Base-by-base conservation (phyloP, 1,140 invertebrate species). In the Drosophila tani region DNA sequence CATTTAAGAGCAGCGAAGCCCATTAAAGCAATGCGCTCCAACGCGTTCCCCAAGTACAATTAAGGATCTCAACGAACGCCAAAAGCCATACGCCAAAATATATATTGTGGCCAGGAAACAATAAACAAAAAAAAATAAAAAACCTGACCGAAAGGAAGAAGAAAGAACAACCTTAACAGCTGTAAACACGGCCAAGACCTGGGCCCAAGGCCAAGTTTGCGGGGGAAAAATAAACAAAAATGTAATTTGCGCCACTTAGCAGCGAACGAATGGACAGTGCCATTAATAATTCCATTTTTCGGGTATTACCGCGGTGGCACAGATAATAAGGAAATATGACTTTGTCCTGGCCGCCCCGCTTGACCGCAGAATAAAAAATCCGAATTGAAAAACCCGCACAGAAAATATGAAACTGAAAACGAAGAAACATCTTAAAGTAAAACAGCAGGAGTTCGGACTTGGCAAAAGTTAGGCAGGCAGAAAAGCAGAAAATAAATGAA, bases 171-270 rank as follows among this genome's bases (percentile, higher is more conserved):
- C 56, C 57, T 50, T 41, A 38, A 55, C 67, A 41, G 47, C 57
- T 63, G 41, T 63, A 71, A 47, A 50, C 38, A 50, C 17, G 40
- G 32, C 55, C 56, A 56, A 27, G 21, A 40, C 50, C 19, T 38
- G 38, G 50, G 60, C 76, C 62, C 57, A 73, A 84, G 84, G 84
- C 84, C 78, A 84, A 66, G 65, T 59, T 78, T 38, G 17, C 21
- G 50, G 74, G 63, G 63, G 58, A 40, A 79, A 85, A 88, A 88
- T 90, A 88, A 88, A 88, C 85, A 90, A 90, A 88, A 88, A 82
- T 88, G 84, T 87, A 87, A 87, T 88, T 88, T 88, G 85, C 85
- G 85, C 85, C 85, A 88, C 85, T 88, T 88, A 88, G 81, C 85
- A 85, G 86, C 56, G 67, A 81, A 68, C 75, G 83, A 88, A 88